A percentile compares a stretch with the other conserved stretches of the same genome.
phyloP scores from a whole-genome alignment of 2,113 vertebrate species.

The Dasypus novemcinctus region DNA sequence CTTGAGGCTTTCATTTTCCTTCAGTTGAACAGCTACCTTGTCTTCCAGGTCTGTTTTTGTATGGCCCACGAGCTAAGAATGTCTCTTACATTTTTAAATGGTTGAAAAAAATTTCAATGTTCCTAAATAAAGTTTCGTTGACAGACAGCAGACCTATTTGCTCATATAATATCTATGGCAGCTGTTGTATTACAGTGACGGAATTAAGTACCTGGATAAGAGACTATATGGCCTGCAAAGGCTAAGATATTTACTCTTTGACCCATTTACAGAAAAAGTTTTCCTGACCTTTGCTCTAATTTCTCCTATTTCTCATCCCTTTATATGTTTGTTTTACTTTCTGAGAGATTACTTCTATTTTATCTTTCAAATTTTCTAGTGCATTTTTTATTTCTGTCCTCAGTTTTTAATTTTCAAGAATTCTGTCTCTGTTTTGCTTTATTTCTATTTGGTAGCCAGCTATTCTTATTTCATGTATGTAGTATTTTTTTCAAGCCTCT shows the following conservation, averaged over 20 bases:
- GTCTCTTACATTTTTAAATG: neutral
- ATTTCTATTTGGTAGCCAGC: neutral
- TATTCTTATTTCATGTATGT: neutral
- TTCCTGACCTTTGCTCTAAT: neutral
- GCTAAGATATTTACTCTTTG: neutral
- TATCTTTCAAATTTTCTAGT: neutral
- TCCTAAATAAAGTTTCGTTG: neutral
- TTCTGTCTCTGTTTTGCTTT: neutral
- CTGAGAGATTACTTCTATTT: neutral
- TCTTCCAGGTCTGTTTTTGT: neutral
- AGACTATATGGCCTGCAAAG: neutral
- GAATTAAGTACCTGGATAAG: neutral
- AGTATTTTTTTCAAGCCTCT: neutral
- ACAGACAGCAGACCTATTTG: no score
- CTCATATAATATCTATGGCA: neutral
- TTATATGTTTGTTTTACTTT: neutral
- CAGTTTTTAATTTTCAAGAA: neutral
- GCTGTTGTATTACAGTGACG: neutral
- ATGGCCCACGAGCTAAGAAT: neutral
- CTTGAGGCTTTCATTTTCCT: neutral
- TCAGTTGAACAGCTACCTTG: neutral
- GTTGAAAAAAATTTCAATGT: neutral
- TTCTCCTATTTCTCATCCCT: neutral
- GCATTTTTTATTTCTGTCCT: neutral
- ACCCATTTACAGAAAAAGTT: neutral